phyloP scores from a whole-genome alignment of 2,113 vertebrate species.

The Apodemus sylvaticus region DNA sequence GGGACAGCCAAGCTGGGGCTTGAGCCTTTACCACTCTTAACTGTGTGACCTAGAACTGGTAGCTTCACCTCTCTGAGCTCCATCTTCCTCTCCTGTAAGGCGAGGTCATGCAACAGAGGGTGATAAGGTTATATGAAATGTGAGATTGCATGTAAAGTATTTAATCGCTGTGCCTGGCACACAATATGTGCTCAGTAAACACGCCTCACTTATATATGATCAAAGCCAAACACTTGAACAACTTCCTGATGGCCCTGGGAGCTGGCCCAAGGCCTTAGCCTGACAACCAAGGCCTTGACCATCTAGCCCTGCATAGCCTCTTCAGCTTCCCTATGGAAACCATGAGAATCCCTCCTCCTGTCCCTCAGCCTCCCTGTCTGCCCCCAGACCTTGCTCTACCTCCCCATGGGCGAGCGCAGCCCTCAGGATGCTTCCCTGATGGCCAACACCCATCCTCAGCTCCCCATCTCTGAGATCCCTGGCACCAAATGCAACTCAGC shows the following conservation, averaged over 20 bases:
- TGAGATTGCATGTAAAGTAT: neutral
- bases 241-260: neutral
- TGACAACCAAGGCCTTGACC: neutral
- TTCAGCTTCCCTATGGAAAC: neutral
- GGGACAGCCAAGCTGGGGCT: neutral
- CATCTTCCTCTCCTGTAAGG: neutral
- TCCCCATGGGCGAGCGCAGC: neutral
- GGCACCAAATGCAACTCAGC: neutral
- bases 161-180: constrained; percentile 64
- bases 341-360: neutral
- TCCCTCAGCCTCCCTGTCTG: neutral
- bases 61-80: neutral
- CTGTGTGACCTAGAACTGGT: neutral
- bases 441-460: accelerated
- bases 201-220: neutral
- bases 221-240: neutral
- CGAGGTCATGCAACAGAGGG: neutral
- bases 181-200: neutral
- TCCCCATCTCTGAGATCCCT: constrained; percentile 27
- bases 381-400: neutral
- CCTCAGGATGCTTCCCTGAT: neutral
- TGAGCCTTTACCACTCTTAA: neutral
- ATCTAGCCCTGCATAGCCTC: neutral
- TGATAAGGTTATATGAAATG: neutral
- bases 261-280: neutral